phyloP scores from a whole-genome alignment of 2,113 vertebrate species.

The Solea senegalensis region DNA sequence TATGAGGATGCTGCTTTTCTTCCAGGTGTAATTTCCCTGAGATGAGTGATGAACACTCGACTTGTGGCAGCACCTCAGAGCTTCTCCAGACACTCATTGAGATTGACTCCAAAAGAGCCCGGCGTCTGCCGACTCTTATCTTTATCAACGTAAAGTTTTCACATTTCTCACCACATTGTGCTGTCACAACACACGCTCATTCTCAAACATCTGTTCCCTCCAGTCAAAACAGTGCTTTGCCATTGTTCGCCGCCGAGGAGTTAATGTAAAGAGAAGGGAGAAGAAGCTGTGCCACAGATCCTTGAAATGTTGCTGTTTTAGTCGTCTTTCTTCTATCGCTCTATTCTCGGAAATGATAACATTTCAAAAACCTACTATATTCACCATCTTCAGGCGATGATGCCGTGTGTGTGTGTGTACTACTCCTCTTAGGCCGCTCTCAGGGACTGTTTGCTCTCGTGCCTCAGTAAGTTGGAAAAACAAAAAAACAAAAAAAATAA shows the following conservation, averaged over 20 bases:
- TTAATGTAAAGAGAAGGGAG: background rate
- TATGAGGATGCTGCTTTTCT: background rate
- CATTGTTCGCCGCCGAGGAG: conserved; percentile 11
- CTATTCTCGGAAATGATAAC: background rate
- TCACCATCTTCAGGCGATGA: conserved; percentile 11
- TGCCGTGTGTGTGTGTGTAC: conserved; percentile 12
- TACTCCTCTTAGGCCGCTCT: background rate
- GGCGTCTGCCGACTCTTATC: conserved; percentile 8
- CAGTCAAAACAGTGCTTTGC: conserved; percentile 17
- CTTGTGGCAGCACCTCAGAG: conserved; percentile 14
- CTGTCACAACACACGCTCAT: background rate
- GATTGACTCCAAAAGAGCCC: conserved; percentile 9
- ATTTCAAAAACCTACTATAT: conserved; percentile 18
- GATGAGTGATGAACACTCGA: conserved; percentile 39
- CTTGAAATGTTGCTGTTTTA: conserved; percentile 15
- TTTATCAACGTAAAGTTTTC: conserved; percentile 27
- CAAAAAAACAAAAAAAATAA: conserved; percentile 23
- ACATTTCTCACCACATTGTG: background rate
- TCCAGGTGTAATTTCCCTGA: conserved; percentile 1
- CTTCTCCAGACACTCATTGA: conserved; percentile 15
- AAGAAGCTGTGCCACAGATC: background rate
- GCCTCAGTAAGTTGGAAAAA: background rate
- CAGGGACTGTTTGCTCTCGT: background rate
- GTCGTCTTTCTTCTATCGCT: background rate
- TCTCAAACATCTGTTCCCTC: background rate